Evolutionary conservation across 2,888 invertebrate genomes (phyloP), one percentile per base, ranked within the genome.

Genomic region (Cryptus viduatorius): DNA sequence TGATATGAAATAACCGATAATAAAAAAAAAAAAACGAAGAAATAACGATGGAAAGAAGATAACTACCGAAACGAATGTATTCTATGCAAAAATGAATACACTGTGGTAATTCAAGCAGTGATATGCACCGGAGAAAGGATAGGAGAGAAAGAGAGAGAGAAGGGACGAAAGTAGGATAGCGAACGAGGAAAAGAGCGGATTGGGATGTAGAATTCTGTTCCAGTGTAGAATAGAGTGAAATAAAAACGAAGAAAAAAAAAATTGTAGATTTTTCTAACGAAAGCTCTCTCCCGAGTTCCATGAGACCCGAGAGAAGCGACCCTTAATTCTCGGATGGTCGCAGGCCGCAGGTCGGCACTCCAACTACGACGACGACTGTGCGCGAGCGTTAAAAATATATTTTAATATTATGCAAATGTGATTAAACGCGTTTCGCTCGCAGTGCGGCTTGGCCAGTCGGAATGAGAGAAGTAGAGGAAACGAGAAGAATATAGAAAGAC

Each of bases 361-460:
- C 8, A 24, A 56, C 19, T 56, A 10, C 56, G 56, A 19, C 56
- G 56, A 19, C 4, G 19, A 37, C 75, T 80, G 87, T 75, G 82
- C 83, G 76, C 69, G 65, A 73, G 90, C 89, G 89, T 91, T 92
- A 91, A 90, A 91, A 90, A 90, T 91, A 56, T 56, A 91, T 90
- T 90, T 90, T 89, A 90, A 92, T 91, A 91, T 92, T 91, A 92
- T 92, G 91, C 91, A 91, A 92, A 92, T 92, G 88, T 88, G 87
- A 88, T 89, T 91, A 91, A 90, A 84, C 86, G 77, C 86, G 84
- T 87, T 86, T 87, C 59, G 50, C 81, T 61, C 79, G 86, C 67
- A 10, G 24, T 24, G 37, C 37, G 76, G 65, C 29, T 59, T 67
- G 44, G 77, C 65, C 53, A 65, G 48, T 44, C 42, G 46, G 48